A percentile compares a stretch with the other conserved stretches of the same genome.
Evolutionary conservation across 2,113 vertebrate genomes (phyloP).

Genomic region (Echinops telfairi): DNA sequence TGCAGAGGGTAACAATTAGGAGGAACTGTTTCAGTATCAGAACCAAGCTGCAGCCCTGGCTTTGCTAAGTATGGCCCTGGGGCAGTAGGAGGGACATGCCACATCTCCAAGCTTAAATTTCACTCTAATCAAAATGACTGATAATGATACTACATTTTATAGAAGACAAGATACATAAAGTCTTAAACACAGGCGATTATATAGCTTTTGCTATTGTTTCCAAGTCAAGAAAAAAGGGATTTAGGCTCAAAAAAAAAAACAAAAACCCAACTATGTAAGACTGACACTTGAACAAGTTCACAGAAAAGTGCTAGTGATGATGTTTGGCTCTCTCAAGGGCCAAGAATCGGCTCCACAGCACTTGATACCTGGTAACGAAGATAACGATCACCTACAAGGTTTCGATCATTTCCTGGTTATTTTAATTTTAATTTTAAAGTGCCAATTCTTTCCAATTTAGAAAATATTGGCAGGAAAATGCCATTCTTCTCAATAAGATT

Average conservation of each 20-base stretch:
- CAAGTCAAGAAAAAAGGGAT: background rate
- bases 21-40: background rate
- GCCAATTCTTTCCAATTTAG: background rate
- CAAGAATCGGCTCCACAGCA: background rate
- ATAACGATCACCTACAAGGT: no score
- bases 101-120: background rate
- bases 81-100: background rate
- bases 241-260: background rate
- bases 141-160: background rate
- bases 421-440: no score
- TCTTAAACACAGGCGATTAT: background rate
- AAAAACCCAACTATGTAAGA: no score
- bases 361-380: no score
- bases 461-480: constrained; percentile 20
- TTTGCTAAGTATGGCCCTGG: background rate
- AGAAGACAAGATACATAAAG: background rate
- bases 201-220: background rate
- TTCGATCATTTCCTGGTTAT: no score
- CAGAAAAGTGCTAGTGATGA: background rate
- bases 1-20: no score
- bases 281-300: background rate
- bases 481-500: background rate
- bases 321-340: background rate
- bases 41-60: background rate
- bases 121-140: background rate